Evolutionary conservation across 2,113 vertebrate genomes (phyloP).

Genomic region (Aptenodytes patagonicus): DNA sequence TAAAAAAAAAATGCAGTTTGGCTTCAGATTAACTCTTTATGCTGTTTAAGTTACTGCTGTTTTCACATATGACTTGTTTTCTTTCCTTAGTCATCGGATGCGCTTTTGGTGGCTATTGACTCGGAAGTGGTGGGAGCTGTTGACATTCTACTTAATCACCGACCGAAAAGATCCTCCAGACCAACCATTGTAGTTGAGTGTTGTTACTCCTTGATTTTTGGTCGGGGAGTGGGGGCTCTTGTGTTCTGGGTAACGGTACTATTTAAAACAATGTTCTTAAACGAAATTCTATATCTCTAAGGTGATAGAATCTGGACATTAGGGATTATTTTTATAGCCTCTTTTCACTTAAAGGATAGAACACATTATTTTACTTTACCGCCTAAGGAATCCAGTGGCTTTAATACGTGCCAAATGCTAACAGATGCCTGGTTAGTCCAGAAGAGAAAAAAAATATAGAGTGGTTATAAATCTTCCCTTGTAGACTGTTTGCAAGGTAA

Average conservation of each 20-base stretch:
- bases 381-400: neutral
- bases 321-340: neutral
- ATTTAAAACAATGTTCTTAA: neutral
- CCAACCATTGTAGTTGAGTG: slow-evolving; percentile 93
- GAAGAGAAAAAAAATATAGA: neutral
- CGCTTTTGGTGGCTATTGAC: slow-evolving; percentile 95
- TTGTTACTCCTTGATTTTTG: slow-evolving; percentile 18
- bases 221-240: neutral
- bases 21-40: neutral
- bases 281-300: neutral
- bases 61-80: slow-evolving; percentile 50
- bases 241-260: neutral
- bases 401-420: neutral
- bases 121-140: slow-evolving; percentile 98
- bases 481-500: neutral
- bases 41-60: neutral
- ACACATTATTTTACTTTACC: neutral
- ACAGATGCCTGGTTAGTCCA: neutral
- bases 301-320: neutral
- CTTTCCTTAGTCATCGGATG: slow-evolving; percentile 87
- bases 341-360: neutral
- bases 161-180: slow-evolving; percentile 90
- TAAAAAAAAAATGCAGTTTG: neutral
- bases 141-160: slow-evolving; percentile 96
- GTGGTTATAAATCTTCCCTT: neutral